Base-by-base conservation (phyloP, 2,113 vertebrate genomes). In the Nothoprocta pentlandii region DNA sequence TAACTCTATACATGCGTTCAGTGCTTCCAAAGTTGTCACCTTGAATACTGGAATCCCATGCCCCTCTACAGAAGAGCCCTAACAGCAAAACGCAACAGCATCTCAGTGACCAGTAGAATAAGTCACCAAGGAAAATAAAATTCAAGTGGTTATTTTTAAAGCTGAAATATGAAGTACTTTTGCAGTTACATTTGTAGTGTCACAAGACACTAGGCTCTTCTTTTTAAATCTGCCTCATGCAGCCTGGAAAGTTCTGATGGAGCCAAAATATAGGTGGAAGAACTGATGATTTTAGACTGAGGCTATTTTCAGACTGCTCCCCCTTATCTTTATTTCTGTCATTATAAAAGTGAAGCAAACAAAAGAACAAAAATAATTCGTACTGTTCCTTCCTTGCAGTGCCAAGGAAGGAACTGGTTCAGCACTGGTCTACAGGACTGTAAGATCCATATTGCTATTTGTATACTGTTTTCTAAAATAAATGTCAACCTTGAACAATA, bases 41-140 rank as follows among this genome's bases (percentile, higher is more conserved):
- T n/a, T 80, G 49, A 89, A 91, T 77, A 92, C 46, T 30, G 42
- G 91, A 75, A 77, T 78, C 73, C 84, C 74, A 71, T 67, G 54
- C 59, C 85, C 75, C 56, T 80, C 87, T 76, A 87, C 25, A 86
- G 85, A 92, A 87, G 71, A 74, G 36, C 46, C 70, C 25, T 80
- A 88, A 71, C 4, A 89, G 53, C n/a, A n/a, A 44, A 87, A n/a
- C 30, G 25, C 14, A 54, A 81, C 6, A 47, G 47, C 23, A 90
- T 9, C 47, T 88, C 34, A 68, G 61, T 12, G 4, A 44, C 42
- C 30, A 46, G 53, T n/a, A 76, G 87, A 28, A 86, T 10, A 67
- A 64, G 80, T 82, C 53, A 89, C 14, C 12, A 53, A 4, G 12
- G 46, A 67, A 85, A 85, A 16, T 46, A 80, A 76, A 6, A 14